These are phyloP conservation scores for Mesembrinibis cayennensis DNA, from an alignment of 2,113 vertebrate genomes.

Conservation along the genomic window DNA sequence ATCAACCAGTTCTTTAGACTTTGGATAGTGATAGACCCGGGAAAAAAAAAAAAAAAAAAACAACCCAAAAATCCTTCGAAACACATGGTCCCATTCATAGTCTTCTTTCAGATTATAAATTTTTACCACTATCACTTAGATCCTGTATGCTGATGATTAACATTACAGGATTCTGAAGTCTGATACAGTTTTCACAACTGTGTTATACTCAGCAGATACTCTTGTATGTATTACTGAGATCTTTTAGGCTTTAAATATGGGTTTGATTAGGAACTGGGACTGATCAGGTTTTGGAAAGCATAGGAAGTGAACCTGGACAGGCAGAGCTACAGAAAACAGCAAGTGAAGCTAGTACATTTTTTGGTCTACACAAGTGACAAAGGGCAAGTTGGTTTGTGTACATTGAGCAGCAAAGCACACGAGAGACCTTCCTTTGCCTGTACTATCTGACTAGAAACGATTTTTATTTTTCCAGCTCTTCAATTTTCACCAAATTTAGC, in stretches of 20 bases:
- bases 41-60: background rate
- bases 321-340: background rate
- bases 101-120: background rate
- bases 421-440: background rate
- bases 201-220: background rate
- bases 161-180: background rate
- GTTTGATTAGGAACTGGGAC: background rate
- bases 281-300: background rate
- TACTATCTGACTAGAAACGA: background rate
- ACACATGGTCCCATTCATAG: background rate
- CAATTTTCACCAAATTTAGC: background rate
- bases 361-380: background rate
- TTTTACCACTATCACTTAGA: background rate
- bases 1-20: background rate
- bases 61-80: accelerated
- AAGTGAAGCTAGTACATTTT: background rate
- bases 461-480: background rate
- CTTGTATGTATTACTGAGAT: background rate
- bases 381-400: background rate
- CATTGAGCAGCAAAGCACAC: background rate
- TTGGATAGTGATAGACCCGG: background rate
- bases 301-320: background rate
- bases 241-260: background rate
- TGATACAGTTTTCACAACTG: background rate
- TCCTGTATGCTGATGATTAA: background rate